Conservation (phyloP, 2,888 invertebrate genomes). For the Nymphalis polychloros region DNA sequence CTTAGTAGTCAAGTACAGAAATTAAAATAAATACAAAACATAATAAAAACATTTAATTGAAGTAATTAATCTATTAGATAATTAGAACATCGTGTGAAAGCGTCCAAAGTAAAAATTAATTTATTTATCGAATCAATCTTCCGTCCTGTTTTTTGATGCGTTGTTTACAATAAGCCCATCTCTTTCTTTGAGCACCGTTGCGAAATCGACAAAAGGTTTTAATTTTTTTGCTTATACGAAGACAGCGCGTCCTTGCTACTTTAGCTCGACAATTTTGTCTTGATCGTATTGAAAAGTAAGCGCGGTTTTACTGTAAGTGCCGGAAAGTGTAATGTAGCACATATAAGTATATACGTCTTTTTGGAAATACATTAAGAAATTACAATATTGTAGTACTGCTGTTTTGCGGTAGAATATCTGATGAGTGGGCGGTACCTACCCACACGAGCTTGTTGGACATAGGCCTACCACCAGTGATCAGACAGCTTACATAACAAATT, state of each 20-base stretch:
- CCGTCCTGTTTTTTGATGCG: slow-evolving; percentile 14
- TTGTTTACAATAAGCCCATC: background rate
- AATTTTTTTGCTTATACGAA: background rate
- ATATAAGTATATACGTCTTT: no score
- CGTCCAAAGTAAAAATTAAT: slow-evolving; percentile 14
- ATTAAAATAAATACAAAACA: background rate
- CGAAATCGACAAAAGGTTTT: slow-evolving; percentile 19
- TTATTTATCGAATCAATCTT: slow-evolving; percentile 20
- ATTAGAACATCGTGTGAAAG: slow-evolving; percentile 31
- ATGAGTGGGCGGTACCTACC: no score
- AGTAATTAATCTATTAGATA: background rate
- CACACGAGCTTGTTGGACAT: no score
- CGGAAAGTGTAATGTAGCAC: no score
- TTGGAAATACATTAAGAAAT: no score
- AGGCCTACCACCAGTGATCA: no score
- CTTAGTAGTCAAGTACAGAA: background rate
- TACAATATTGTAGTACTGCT: no score
- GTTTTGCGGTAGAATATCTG: no score
- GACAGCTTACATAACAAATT: no score
- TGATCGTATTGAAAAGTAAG: background rate
- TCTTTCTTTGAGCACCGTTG: slow-evolving; percentile 21
- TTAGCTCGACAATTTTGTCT: background rate
- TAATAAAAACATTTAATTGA: slow-evolving; percentile 11
- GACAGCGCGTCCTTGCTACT: background rate
- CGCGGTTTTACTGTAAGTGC: no score